Base-by-base conservation (phyloP, 2,113 vertebrate genomes). In the Fulmarus glacialis region DNA sequence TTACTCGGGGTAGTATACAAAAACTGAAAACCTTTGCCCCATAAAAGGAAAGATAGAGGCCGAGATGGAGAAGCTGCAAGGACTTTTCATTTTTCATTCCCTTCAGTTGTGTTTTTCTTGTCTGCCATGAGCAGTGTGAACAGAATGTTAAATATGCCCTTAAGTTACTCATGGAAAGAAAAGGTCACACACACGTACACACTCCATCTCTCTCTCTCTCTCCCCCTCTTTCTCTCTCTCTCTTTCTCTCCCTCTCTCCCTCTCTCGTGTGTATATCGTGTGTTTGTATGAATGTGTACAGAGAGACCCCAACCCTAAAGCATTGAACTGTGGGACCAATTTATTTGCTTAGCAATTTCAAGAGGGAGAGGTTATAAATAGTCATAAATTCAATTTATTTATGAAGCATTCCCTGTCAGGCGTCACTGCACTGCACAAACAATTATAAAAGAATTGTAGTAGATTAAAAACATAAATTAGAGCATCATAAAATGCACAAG, bases 381-480 rank as follows among this genome's bases (percentile, higher is more conserved):
- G 91, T 60, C 66, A 93, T 97, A 87, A 96, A 96, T 95, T 96
- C n/a, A 64, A 67, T 97, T 97, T 96, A 78, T 97, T 94, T 93
- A 93, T 91, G 59, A 97, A 96, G 72, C 68, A 19, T 74, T 62
- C 82, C 59, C 53, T 77, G 75, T 62, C 78, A 93, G 82, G 89
- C 87, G 1, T 89, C 86, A 12, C 88, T 93, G 78, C 15, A 4
- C 42, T 71, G 64, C 93, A 94, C 82, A 89, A 87, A 95, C 82
- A 94, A 96, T 95, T 94, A 89, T 14, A 18, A 64, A 94, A 91
- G 90, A 91, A 91, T 83, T 40, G 70, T 62, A 59, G 45, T 48
- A 95, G 91, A 96, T 96, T 97, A 96, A 95, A 96, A 96, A 32
- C 83, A 87, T 93, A 89, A 96, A 96, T 96, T 77, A 87, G 75